These are phyloP conservation scores for Limenitis camilla DNA, from an alignment of 2,888 invertebrate species.

Conservation along the genomic window DNA sequence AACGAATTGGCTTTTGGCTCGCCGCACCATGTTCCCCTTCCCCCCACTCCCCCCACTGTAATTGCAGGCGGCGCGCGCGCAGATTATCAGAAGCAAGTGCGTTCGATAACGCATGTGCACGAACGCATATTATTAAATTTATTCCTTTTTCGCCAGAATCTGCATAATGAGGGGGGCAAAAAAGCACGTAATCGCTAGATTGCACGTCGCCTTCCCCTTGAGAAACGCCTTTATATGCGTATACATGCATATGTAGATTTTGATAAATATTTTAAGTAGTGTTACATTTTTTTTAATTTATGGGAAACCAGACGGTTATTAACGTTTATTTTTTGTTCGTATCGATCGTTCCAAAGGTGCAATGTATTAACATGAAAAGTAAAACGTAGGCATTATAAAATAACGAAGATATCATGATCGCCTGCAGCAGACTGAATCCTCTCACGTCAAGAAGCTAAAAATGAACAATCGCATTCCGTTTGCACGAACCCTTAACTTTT, in stretches of 20 bases:
- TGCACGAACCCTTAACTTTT: conserved; percentile 25
- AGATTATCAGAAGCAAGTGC: conserved; percentile 74
- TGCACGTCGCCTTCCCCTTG: conserved; percentile 60
- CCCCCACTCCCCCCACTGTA: conserved; percentile 38
- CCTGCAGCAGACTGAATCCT: conserved; percentile 41
- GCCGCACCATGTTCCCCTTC: conserved; percentile 26
- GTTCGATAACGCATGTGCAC: conserved; percentile 72
- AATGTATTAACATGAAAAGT: conserved; percentile 23
- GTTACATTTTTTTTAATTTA: conserved; percentile 13
- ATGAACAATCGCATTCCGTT: conserved; percentile 22
- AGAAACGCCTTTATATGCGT: conserved; percentile 60
- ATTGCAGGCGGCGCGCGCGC: conserved; percentile 62
- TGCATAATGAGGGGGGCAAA: conserved; percentile 71
- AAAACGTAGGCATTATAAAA: conserved; percentile 33
- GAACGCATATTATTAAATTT: conserved; percentile 73
- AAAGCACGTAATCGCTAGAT: conserved; percentile 70
- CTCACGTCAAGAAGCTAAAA: conserved; percentile 30
- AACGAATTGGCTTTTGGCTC: conserved; percentile 35
- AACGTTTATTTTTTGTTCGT: conserved; percentile 57
- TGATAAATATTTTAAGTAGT: conserved; percentile 55
- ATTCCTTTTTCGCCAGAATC: conserved; percentile 73
- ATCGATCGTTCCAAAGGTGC: conserved; percentile 33
- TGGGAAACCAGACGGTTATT: conserved; percentile 40
- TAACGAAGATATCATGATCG: conserved; percentile 39
- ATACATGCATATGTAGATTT: conserved; percentile 43